Evolutionary conservation across 2,888 invertebrate genomes (phyloP).

Genomic region (Drosophila cognata): DNA sequence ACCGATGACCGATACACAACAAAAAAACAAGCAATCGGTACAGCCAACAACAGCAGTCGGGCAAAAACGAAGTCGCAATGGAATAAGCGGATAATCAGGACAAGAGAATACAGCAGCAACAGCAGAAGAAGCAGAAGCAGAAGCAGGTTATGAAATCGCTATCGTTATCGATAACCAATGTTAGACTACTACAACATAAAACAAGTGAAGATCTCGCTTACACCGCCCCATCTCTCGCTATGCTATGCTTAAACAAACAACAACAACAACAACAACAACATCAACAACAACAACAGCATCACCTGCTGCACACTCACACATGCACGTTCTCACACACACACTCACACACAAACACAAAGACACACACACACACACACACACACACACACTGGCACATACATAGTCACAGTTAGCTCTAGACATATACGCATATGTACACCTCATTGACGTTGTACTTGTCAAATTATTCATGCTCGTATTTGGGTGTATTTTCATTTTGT

Average conservation of each 20-base stretch:
- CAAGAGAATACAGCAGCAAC: slow-evolving; percentile 6
- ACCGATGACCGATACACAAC: slow-evolving; percentile 7
- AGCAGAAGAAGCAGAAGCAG: slow-evolving; percentile 20
- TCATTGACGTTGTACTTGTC: slow-evolving; percentile 77
- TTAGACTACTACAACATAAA: slow-evolving; percentile 22
- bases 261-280: slow-evolving; percentile 4
- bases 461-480: slow-evolving; percentile 79
- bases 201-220: slow-evolving; percentile 38
- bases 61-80: slow-evolving; percentile 11
- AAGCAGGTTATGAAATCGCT: slow-evolving; percentile 43
- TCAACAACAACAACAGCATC: slow-evolving; percentile 12
- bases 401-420: slow-evolving; percentile 29
- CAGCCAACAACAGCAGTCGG: slow-evolving; percentile 28
- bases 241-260: slow-evolving; percentile 35
- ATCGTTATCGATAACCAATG: slow-evolving; percentile 33
- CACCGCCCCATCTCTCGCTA: slow-evolving; percentile 53
- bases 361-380: slow-evolving; percentile 15
- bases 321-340: slow-evolving; percentile 15
- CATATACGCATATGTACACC: slow-evolving; percentile 52
- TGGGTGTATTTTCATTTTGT: slow-evolving; percentile 76
- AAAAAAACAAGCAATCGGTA: slow-evolving; percentile 21
- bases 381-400: slow-evolving; percentile 11
- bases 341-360: slow-evolving; percentile 25
- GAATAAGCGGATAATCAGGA: slow-evolving; percentile 14
- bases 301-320: slow-evolving; percentile 14